Evolutionary conservation across 1,140 invertebrate genomes (phyloP).

Genomic region (Galleria mellonella): DNA sequence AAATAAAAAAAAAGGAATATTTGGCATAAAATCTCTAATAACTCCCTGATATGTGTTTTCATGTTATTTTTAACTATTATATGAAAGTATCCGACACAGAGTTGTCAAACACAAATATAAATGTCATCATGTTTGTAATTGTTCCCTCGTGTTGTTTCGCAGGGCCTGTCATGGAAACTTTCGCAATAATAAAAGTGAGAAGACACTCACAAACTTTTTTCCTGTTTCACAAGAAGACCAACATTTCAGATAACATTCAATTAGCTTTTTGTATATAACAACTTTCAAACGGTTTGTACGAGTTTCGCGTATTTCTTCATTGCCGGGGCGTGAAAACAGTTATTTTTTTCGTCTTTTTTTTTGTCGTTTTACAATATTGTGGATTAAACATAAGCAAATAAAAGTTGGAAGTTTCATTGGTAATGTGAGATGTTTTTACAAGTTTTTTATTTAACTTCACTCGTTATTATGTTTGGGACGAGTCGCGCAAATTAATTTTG

Average conservation of each 20-base stretch:
- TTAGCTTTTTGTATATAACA: slow-evolving; percentile 42
- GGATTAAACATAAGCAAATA: no score
- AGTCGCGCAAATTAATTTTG: no score
- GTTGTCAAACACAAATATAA: slow-evolving; percentile 16
- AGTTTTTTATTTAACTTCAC: no score
- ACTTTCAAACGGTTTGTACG: slow-evolving; percentile 25
- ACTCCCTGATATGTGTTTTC: no score
- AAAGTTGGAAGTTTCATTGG: no score
- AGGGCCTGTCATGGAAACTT: slow-evolving; percentile 41
- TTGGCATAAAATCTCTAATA: slow-evolving; percentile 3
- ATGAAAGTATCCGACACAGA: slow-evolving; percentile 6
- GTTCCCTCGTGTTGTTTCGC: slow-evolving; percentile 31
- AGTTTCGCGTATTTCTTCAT: no score
- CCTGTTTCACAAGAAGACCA: slow-evolving; percentile 24
- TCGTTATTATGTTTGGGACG: no score
- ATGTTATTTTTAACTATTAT: slow-evolving; percentile 7
- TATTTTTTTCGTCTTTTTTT: no score
- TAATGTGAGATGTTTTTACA: no score
- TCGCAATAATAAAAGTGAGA: slow-evolving; percentile 49
- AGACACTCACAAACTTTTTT: slow-evolving; percentile 35
- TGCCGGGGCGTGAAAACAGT: no score
- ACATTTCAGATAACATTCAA: slow-evolving; percentile 54
- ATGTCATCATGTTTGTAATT: slow-evolving; percentile 28
- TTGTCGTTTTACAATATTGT: no score
- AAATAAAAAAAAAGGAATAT: no score